These are phyloP conservation scores for Megaceryle alcyon DNA, from an alignment of 2,797 vertebrate species.

Conservation along the genomic window DNA sequence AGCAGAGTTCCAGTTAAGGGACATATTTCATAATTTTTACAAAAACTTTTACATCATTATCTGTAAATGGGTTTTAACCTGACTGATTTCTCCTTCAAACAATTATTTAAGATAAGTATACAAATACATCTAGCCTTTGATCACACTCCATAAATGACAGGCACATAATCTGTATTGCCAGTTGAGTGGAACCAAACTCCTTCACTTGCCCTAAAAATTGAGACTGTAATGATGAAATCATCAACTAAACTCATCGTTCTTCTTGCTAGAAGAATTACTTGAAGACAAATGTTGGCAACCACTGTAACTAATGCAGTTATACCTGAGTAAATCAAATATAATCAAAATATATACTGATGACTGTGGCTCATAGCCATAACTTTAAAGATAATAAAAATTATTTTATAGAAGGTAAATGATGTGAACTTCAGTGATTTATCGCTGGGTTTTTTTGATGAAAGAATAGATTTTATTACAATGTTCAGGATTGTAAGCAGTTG, in stretches of 20 bases:
- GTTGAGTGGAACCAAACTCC: conserved; percentile 79
- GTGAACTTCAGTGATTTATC: conserved; percentile 64
- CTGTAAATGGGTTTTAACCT: conserved; percentile 64
- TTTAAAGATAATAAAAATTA: conserved; percentile 67
- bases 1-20: not conserved
- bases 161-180: conserved; percentile 70
- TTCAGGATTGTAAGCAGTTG: not conserved
- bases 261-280: conserved; percentile 70
- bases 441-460: not conserved
- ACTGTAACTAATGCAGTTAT: conserved; percentile 81
- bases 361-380: conserved; percentile 69
- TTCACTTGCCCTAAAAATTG: conserved; percentile 77
- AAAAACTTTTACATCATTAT: conserved; percentile 65
- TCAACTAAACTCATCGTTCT: conserved; percentile 74
- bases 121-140: conserved; percentile 72
- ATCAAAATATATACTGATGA: conserved; percentile 77
- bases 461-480: not conserved
- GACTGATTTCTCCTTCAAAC: conserved; percentile 70
- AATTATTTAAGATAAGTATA: conserved; percentile 76
- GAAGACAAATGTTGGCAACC: conserved; percentile 79
- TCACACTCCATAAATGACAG: conserved; percentile 64
- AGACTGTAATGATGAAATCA: conserved; percentile 76
- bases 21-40: conserved; percentile 21
- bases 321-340: conserved; percentile 79
- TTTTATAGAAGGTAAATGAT: conserved; percentile 68